Conservation (phyloP, 2,888 invertebrate genomes). For the Leptinotarsa rubiginosa region DNA sequence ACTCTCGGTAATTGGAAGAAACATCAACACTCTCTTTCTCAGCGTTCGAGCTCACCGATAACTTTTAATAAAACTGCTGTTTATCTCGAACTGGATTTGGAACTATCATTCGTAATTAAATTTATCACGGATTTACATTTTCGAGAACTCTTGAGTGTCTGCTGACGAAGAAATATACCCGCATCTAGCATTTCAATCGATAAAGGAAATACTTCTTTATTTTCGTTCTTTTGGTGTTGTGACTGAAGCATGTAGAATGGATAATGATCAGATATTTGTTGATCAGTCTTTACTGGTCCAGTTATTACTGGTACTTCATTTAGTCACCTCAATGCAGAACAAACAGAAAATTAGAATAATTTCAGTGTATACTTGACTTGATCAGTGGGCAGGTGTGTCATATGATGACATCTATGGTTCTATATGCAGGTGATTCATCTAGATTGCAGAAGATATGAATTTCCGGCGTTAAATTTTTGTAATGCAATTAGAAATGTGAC, state of each 20-base stretch:
- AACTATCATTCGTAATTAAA: conserved; percentile 47
- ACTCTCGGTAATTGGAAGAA: conserved; percentile 56
- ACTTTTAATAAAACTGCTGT: conserved; percentile 40
- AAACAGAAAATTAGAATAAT: no score
- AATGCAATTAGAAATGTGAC: no score
- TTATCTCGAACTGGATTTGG: conserved; percentile 44
- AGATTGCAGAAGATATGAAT: no score
- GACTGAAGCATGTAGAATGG: neutral
- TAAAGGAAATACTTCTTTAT: neutral
- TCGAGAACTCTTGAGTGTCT: conserved; percentile 12
- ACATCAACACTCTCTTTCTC: conserved; percentile 38
- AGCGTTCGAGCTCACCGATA: conserved; percentile 35
- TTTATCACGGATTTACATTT: conserved; percentile 43
- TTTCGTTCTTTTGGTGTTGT: neutral
- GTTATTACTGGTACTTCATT: neutral
- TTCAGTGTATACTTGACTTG: no score
- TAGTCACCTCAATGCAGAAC: no score
- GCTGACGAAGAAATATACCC: conserved; percentile 7
- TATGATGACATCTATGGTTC: no score
- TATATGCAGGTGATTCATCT: no score
- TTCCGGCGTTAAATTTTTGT: no score
- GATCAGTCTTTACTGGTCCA: neutral
- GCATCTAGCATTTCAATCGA: conserved; percentile 18
- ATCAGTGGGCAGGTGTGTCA: no score
- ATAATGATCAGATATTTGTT: neutral